These are phyloP conservation scores for Synanthedon myopaeformis DNA, from an alignment of 2,888 invertebrate species.

Conservation along the genomic window DNA sequence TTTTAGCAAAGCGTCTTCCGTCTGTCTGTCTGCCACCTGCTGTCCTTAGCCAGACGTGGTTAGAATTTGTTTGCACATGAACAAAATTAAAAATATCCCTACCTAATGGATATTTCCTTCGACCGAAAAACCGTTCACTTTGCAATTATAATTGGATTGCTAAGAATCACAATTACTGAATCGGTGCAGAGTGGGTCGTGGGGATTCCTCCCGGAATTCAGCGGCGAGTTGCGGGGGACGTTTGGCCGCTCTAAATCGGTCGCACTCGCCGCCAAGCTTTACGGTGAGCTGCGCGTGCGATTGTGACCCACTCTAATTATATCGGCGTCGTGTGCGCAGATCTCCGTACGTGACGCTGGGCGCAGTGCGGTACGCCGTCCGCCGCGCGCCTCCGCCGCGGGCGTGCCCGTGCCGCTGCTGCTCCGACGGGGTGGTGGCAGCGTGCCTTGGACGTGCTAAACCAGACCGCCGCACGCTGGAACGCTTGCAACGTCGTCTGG, in stretches of 20 bases:
- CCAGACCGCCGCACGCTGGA: constrained; percentile 80
- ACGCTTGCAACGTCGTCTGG: constrained; percentile 84
- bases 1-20: constrained; percentile 60
- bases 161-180: constrained; percentile 32
- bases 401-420: constrained; percentile 69
- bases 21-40: constrained; percentile 61
- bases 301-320: constrained; percentile 30
- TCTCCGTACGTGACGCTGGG: constrained; percentile 76
- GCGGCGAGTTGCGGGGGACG: constrained; percentile 50
- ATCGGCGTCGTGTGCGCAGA: constrained; percentile 48
- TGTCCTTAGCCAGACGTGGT: constrained; percentile 18
- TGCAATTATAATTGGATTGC: background rate
- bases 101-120: background rate
- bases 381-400: constrained; percentile 73
- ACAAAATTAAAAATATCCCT: constrained; percentile 1
- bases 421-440: constrained; percentile 68
- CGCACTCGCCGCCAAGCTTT: constrained; percentile 58
- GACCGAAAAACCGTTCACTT: background rate
- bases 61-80: constrained; percentile 14
- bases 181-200: constrained; percentile 51
- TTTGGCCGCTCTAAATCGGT: constrained; percentile 58
- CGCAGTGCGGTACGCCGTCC: constrained; percentile 78
- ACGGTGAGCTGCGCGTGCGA: constrained; percentile 45
- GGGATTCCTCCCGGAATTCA: constrained; percentile 65
- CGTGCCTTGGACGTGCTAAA: constrained; percentile 64